Evolutionary conservation across 2,888 invertebrate species (phyloP).

Genomic region (Chrysolina haemoptera): DNA sequence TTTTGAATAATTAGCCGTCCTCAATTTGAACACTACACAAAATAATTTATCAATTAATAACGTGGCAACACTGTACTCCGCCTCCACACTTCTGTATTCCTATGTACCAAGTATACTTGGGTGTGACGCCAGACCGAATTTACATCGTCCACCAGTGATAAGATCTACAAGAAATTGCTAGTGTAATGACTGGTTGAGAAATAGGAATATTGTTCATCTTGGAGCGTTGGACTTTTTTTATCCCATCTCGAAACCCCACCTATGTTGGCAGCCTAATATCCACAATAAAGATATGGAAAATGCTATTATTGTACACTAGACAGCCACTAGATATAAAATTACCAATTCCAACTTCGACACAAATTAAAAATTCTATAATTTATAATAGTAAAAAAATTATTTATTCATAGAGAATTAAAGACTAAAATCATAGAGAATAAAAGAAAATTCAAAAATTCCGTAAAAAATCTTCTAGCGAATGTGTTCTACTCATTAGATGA

Average conservation of each 20-base stretch:
- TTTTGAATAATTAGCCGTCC: background rate
- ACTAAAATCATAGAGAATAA: no score
- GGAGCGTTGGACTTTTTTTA: background rate
- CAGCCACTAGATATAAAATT: no score
- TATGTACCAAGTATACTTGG: slow-evolving; percentile 15
- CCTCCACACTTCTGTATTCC: slow-evolving; percentile 16
- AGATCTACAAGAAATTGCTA: slow-evolving; percentile 31
- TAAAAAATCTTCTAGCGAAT: no score
- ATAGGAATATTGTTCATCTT: slow-evolving; percentile 13
- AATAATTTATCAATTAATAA: no score
- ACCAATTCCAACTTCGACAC: no score
- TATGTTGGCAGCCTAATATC: background rate
- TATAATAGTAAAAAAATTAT: no score
- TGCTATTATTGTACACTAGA: background rate
- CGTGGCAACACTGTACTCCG: slow-evolving; percentile 30
- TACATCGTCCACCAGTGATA: slow-evolving; percentile 21
- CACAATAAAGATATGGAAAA: slow-evolving; percentile 3
- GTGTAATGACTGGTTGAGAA: slow-evolving; percentile 25
- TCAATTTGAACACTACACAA: no score
- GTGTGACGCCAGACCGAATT: slow-evolving; percentile 24
- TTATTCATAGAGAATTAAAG: no score
- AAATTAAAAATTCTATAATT: no score
- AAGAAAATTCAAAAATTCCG: no score
- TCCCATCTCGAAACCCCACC: background rate
- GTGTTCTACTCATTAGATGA: no score